A percentile compares a stretch with the other conserved stretches of the same genome.
Evolutionary conservation across 2,113 vertebrate species (phyloP).

Genomic region (Axis porcinus): DNA sequence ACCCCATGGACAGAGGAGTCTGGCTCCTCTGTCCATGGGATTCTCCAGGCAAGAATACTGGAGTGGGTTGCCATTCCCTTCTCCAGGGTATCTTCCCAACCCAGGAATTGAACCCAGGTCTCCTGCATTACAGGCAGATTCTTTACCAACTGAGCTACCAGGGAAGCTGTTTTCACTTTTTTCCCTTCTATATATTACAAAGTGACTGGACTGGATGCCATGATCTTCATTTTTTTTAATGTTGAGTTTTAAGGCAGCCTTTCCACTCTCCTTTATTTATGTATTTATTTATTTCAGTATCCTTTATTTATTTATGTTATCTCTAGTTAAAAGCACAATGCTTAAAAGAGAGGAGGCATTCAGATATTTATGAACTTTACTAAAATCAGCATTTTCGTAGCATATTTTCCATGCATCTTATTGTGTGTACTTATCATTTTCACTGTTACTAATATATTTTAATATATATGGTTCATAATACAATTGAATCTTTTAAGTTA

Average conservation of each 20-base stretch:
- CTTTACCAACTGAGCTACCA: background rate
- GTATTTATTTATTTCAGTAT: background rate
- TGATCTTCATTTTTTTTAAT: background rate
- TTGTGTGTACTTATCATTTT: background rate
- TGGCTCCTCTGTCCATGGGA: background rate
- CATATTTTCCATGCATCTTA: background rate
- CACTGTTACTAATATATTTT: background rate
- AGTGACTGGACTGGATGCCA: background rate
- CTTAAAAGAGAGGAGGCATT: background rate
- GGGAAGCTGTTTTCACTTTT: background rate
- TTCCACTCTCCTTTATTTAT: background rate
- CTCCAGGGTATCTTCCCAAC: background rate
- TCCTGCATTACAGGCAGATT: background rate
- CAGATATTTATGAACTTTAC: background rate
- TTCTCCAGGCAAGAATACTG: background rate
- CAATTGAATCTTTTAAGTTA: background rate
- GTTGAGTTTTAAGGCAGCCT: background rate
- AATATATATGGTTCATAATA: background rate
- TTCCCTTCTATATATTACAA: background rate
- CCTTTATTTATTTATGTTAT: background rate
- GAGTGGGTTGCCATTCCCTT: background rate
- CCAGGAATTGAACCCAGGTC: background rate
- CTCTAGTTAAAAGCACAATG: background rate
- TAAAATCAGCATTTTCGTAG: background rate
- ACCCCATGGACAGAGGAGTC: background rate